Percentiles rank a stretch among this genome's conserved stretches.
phyloP scores from a whole-genome alignment of 2,888 invertebrate genomes.

The Anagyrus pseudococci region DNA sequence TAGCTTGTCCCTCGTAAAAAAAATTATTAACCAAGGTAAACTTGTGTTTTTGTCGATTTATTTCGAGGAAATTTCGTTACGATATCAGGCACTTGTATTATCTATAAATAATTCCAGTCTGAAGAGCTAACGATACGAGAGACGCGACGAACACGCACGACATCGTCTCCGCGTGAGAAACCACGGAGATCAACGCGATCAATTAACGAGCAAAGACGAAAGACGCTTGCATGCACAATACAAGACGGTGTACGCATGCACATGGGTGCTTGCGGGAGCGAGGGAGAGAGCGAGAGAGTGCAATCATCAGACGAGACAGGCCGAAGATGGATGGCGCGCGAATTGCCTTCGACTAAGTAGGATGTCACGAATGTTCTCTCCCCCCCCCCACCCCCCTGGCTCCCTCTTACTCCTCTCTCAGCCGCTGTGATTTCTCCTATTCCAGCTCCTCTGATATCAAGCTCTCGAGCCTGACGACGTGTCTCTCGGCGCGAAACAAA shows the following conservation, averaged over 20 bases:
- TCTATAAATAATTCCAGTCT: too few species aligned
- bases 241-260: background rate
- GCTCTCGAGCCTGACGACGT: background rate
- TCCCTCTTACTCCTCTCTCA: background rate
- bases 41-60: too few species aligned
- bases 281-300: background rate
- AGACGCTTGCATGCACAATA: background rate
- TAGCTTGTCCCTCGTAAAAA: too few species aligned
- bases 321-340: constrained; percentile 47
- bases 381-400: background rate
- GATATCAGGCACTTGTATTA: too few species aligned
- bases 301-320: constrained; percentile 16
- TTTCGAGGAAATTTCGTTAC: too few species aligned
- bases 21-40: too few species aligned
- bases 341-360: constrained; percentile 49
- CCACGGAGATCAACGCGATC: too few species aligned
- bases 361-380: constrained; percentile 43
- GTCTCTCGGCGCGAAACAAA: constrained; percentile 37
- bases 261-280: background rate
- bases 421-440: constrained; percentile 1
- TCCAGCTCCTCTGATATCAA: constrained; percentile 16
- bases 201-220: constrained; percentile 9
- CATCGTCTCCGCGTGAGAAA: too few species aligned
- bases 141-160: background rate
- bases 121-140: too few species aligned